Evolutionary conservation across 2,888 invertebrate species (phyloP).

Genomic region (Brachypalpus laphriformis): DNA sequence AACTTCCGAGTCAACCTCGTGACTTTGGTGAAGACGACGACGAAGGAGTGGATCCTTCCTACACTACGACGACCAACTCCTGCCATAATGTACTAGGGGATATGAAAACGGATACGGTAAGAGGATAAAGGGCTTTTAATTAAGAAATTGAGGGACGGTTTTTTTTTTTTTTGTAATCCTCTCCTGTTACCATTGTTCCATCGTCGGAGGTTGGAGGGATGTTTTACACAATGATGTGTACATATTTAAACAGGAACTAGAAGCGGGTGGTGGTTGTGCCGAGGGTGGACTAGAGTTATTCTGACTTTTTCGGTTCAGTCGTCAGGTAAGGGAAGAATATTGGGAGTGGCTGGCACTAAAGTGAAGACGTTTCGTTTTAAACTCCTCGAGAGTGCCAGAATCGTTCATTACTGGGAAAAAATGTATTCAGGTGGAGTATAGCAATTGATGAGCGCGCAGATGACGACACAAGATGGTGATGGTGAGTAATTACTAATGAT

Average conservation of each 20-base stretch:
- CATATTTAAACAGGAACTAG: constrained; percentile 67
- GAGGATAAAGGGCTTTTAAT: constrained; percentile 74
- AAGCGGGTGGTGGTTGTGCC: too few species aligned
- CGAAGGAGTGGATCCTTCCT: constrained; percentile 60
- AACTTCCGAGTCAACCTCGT: constrained; percentile 72
- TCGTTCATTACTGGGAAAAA: constrained; percentile 22
- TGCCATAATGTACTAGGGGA: constrained; percentile 50
- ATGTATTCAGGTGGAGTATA: constrained; percentile 36
- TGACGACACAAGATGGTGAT: constrained; percentile 41
- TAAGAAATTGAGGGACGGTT: constrained; percentile 73
- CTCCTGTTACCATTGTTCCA: constrained; percentile 43
- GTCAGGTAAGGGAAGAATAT: constrained; percentile 50
- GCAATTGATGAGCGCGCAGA: constrained; percentile 55
- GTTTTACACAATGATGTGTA: constrained; percentile 71
- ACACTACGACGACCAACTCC: constrained; percentile 27
- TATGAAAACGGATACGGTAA: constrained; percentile 73
- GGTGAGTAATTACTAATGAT: constrained; percentile 67
- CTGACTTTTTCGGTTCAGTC: constrained; percentile 55
- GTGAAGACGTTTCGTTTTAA: constrained; percentile 34
- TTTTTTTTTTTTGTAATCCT: constrained; percentile 46
- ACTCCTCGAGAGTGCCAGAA: constrained; percentile 10
- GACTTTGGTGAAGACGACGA: constrained; percentile 44
- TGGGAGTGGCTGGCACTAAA: constrained; percentile 52
- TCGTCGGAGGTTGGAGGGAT: constrained; percentile 21
- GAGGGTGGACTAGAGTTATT: not conserved